Percentiles rank a stretch among this genome's conserved stretches.
Conservation (phyloP, 2,113 vertebrate genomes). For the Podarcis cretensis region DNA sequence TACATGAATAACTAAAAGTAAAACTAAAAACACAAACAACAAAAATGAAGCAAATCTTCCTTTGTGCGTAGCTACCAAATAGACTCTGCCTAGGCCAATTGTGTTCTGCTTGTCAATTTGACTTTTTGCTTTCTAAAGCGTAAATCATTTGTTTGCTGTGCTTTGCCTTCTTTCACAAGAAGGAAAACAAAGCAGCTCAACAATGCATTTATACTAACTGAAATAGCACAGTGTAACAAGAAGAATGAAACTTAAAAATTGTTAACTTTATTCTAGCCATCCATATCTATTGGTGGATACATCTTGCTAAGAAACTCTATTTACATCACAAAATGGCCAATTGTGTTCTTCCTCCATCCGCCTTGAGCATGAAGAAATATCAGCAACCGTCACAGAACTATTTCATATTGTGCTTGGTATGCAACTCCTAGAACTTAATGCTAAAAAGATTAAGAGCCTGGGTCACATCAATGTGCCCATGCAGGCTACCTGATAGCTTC, state of each 20-base stretch:
- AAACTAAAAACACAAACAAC: neutral
- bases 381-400: neutral
- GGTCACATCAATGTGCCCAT: too few species aligned
- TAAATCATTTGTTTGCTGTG: neutral
- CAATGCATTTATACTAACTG: conserved; percentile 2
- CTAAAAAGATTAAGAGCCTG: neutral
- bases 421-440: neutral
- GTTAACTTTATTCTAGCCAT: neutral
- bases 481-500: neutral
- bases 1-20: conserved; percentile 11
- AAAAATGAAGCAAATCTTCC: conserved; percentile 7
- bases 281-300: neutral
- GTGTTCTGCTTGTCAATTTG: neutral
- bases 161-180: conserved; percentile 1
- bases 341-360: neutral
- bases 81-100: neutral
- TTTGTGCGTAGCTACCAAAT: conserved; percentile 22
- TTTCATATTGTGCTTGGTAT: neutral
- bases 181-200: conserved; percentile 10
- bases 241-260: neutral
- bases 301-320: conserved; percentile 7
- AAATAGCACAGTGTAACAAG: neutral
- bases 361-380: neutral
- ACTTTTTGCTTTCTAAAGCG: neutral
- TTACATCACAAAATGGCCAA: neutral